Evolutionary conservation across 2,888 invertebrate species (phyloP), one percentile per base, ranked within the genome.

Genomic region (Zaprionus bogoriensis): DNA sequence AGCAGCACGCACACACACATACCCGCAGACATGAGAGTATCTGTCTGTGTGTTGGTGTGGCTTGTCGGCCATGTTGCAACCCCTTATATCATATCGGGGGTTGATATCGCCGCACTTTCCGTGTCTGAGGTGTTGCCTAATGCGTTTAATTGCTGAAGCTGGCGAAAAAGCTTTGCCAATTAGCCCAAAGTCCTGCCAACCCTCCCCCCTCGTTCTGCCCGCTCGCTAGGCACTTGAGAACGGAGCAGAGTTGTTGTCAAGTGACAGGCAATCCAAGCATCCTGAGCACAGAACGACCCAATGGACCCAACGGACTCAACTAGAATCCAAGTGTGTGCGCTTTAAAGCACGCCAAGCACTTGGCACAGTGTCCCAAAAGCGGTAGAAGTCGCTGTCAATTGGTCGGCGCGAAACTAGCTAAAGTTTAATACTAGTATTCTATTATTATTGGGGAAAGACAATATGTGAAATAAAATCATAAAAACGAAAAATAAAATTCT

Each of bases 51-150:
- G 32, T 38, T 25, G 38, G 50, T 52, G 66, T 60, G 59, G 73
- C 52, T 61, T 53, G 85, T 76, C 80, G 86, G 80, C 85, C 80
- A 81, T 81, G 72, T 81, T 81, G 80, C 80, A 71, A 77, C 80
- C 77, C 74, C 39, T 39, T 39, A 17, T 10, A 25, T 12, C 22
- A 17, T 5, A 17, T 45, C 10, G 38, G 58, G 77, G 77, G 68
- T 74, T 73, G 73, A 36, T 74, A 32, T 10, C 17, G 30, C 27
- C n/a, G 12, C 25, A 14, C 6, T 9, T 3, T 14, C 10, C n/a
- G 48, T 70, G 57, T 66, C 67, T 74, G 75, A 80, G 85, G 83
- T 84, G 85, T 85, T 62, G 82, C 74, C 65, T 71, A 86, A 82
- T 80, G 81, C 78, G 69, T 86, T 82, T 84, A 82, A 84, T 83